Percentiles rank a stretch among this genome's conserved stretches.
Evolutionary conservation across 2,797 vertebrate genomes (phyloP).

Genomic region (Bufotes viridis): DNA sequence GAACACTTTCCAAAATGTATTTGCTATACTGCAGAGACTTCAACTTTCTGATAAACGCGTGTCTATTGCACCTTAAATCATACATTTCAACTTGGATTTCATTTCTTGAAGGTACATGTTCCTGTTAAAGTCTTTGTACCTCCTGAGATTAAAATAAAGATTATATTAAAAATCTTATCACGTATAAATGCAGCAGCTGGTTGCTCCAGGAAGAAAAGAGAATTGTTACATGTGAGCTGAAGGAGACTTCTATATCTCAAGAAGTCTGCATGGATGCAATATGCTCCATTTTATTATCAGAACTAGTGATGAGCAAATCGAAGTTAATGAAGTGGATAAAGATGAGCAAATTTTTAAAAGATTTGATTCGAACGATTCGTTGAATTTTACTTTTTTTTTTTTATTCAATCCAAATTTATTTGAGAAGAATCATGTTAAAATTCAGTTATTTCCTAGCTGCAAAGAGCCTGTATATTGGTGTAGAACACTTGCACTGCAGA

Average conservation of each 20-base stretch:
- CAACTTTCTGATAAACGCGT: constrained; percentile 39
- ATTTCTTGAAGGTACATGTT: constrained; percentile 42
- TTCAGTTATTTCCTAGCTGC: no score
- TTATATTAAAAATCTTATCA: constrained; percentile 56
- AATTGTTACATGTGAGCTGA: constrained; percentile 26
- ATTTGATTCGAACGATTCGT: no score
- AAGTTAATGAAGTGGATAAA: no score
- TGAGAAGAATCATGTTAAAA: no score
- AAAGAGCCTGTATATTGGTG: no score
- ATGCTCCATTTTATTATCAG: no score
- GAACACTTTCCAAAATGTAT: constrained; percentile 38
- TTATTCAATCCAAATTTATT: no score
- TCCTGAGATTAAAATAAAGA: constrained; percentile 53
- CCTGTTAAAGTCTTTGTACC: constrained; percentile 54
- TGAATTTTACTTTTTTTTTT: no score
- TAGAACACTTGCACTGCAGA: no score
- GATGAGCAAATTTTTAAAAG: no score
- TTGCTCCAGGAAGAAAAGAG: constrained; percentile 32
- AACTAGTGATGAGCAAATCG: no score
- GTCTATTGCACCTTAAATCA: constrained; percentile 49
- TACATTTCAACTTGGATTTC: constrained; percentile 41
- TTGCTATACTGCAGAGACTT: constrained; percentile 23
- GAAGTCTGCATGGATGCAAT: neutral
- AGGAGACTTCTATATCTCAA: neutral
- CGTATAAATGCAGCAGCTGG: constrained; percentile 57